These are phyloP conservation scores for Cheilosia scutellata DNA, from an alignment of 2,888 invertebrate species.

Conservation along the genomic window DNA sequence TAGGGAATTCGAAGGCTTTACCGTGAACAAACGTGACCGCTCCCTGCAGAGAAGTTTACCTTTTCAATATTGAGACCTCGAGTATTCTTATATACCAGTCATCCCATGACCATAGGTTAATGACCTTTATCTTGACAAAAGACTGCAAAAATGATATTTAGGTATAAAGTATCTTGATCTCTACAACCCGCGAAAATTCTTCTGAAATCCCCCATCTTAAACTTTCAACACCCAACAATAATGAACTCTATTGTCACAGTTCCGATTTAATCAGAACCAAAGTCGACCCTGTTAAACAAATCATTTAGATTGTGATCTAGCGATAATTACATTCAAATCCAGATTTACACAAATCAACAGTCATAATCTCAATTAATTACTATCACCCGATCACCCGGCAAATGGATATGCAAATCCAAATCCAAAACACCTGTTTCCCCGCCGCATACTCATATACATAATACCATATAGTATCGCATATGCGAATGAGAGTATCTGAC, in stretches of 20 bases:
- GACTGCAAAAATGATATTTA: no score
- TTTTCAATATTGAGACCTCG: no score
- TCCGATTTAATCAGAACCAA: constrained; percentile 3
- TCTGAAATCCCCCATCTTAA: no score
- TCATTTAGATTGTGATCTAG: constrained; percentile 12
- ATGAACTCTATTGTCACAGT: background rate
- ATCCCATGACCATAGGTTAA: no score
- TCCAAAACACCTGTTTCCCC: constrained; percentile 47
- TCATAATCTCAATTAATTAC: constrained; percentile 27
- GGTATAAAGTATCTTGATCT: no score
- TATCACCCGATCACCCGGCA: background rate
- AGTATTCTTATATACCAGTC: no score
- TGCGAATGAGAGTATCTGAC: background rate
- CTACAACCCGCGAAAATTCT: no score
- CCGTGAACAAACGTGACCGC: no score
- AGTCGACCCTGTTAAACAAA: background rate
- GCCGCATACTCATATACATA: background rate
- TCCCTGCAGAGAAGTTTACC: no score
- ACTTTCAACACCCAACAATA: no score
- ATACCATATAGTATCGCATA: constrained; percentile 1
- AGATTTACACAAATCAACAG: constrained; percentile 17
- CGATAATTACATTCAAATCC: constrained; percentile 11
- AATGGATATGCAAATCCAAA: constrained; percentile 17
- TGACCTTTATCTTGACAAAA: no score
- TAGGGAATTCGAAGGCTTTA: no score